Evolutionary conservation across 2,113 vertebrate species (phyloP).

Genomic region (Urocolius indicus): DNA sequence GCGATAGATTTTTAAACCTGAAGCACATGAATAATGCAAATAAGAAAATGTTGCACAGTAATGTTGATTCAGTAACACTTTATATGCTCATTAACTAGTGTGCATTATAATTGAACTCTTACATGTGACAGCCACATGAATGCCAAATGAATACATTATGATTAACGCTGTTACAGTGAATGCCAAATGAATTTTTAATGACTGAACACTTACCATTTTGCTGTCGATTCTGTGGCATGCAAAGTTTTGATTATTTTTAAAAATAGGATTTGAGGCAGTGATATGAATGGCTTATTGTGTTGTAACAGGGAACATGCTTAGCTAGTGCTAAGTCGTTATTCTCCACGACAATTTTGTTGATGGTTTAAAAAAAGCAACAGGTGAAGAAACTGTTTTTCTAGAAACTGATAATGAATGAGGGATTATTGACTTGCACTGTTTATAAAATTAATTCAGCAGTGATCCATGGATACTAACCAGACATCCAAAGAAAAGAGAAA

Average conservation of each 20-base stretch:
- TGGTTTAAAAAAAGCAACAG: not conserved
- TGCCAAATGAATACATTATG: conserved; percentile 44
- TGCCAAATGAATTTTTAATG: conserved; percentile 41
- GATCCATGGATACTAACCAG: not conserved
- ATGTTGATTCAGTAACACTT: conserved; percentile 57
- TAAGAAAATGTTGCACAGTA: conserved; percentile 16
- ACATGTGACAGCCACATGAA: conserved; percentile 34
- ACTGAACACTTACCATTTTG: conserved; percentile 17
- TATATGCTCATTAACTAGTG: conserved; percentile 54
- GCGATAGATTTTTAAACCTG: conserved; percentile 42
- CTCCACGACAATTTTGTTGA: not conserved
- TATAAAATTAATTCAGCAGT: not conserved
- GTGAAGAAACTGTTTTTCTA: not conserved
- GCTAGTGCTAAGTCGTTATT: not conserved
- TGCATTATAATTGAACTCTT: conserved; percentile 44
- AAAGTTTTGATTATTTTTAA: conserved; percentile 14
- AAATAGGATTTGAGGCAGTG: not conserved
- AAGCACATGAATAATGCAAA: conserved; percentile 55
- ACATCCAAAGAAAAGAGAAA: not conserved
- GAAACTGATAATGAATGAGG: not conserved
- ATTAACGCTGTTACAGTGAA: conserved; percentile 38
- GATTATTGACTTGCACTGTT: not conserved
- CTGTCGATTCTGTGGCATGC: not conserved
- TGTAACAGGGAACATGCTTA: not conserved
- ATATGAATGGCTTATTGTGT: not conserved